Evolutionary conservation across 35 echinoderm and acorn worm species (phyloP).

Genomic region (Ophiothrix spiculata): DNA sequence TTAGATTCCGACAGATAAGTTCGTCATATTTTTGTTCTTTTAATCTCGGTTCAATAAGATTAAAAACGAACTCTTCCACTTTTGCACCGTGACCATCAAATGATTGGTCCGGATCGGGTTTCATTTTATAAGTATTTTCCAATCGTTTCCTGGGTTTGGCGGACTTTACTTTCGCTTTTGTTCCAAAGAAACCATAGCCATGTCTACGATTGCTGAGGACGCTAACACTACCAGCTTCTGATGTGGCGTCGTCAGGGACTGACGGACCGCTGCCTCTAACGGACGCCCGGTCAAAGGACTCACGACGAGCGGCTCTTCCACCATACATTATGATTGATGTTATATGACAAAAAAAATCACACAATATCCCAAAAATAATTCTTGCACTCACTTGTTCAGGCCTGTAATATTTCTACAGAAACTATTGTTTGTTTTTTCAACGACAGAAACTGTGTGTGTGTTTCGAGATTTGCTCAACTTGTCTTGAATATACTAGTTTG

Average conservation of each 20-base stretch:
- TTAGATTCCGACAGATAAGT: slow-evolving; percentile 30
- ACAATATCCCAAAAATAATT: no score
- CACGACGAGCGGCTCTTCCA: no score
- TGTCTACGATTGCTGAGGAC: not conserved
- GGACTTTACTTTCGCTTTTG: not conserved
- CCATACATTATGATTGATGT: no score
- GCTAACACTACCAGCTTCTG: not conserved
- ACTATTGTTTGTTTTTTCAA: no score
- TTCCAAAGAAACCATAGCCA: not conserved
- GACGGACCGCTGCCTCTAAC: not conserved
- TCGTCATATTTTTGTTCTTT: slow-evolving; percentile 68
- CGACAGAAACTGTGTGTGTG: no score
- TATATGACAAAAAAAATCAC: no score
- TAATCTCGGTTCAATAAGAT: slow-evolving; percentile 54
- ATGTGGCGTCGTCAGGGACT: not conserved
- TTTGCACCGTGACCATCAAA: slow-evolving; percentile 53
- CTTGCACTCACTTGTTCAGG: no score
- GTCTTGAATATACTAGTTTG: no score
- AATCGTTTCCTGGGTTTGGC: slow-evolving; percentile 5
- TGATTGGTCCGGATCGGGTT: slow-evolving; percentile 45
- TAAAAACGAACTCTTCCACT: slow-evolving; percentile 54
- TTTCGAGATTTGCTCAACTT: no score
- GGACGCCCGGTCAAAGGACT: no score
- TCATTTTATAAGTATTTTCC: slow-evolving; percentile 71
- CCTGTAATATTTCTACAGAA: no score